phyloP scores from a whole-genome alignment of 2,797 vertebrate species.

The Stomatorhinus walkeri region DNA sequence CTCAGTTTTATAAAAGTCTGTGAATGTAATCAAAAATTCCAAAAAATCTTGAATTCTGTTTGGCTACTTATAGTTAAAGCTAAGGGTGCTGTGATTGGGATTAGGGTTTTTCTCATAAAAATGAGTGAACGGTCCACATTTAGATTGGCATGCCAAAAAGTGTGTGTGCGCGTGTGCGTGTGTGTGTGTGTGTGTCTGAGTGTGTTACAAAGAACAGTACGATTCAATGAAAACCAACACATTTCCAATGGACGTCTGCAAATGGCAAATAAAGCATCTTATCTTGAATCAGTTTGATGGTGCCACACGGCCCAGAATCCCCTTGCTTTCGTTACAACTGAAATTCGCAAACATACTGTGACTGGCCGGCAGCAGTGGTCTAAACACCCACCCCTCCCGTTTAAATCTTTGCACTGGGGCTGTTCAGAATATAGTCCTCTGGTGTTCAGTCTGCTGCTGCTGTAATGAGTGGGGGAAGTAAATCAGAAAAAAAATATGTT shows the following conservation, averaged over 20 bases:
- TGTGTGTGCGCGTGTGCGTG: no score
- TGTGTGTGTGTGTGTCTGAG: neutral
- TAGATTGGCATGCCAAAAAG: neutral
- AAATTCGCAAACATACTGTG: neutral
- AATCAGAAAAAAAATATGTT: neutral
- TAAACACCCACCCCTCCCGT: neutral
- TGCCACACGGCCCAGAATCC: neutral
- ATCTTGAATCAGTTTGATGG: neutral
- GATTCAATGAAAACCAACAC: neutral
- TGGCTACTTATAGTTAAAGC: no score
- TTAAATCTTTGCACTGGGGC: neutral
- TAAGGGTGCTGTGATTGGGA: neutral
- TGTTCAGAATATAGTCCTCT: neutral
- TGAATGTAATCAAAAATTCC: neutral
- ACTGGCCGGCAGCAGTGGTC: neutral
- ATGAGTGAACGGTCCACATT: neutral
- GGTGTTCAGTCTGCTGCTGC: neutral
- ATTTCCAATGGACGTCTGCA: neutral
- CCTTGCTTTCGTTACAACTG: neutral
- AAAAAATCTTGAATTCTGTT: neutral
- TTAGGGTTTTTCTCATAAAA: neutral
- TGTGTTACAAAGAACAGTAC: neutral
- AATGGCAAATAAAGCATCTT: neutral
- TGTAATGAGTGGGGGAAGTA: neutral
- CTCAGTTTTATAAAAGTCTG: neutral